phyloP scores from a whole-genome alignment of 2,113 vertebrate genomes.

The Epinephelus lanceolatus region DNA sequence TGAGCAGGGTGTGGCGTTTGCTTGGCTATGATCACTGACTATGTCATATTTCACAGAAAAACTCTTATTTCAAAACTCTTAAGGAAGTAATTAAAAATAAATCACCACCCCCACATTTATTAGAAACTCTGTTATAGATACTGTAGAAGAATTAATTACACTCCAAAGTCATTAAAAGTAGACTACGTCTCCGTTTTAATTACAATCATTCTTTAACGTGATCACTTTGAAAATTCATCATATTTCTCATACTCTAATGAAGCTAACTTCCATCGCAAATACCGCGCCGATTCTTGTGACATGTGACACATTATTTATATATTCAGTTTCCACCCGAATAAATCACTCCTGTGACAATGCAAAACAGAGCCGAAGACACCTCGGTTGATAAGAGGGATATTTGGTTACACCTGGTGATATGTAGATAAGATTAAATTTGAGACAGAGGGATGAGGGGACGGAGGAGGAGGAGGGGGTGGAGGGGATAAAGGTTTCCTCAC shows the following conservation, averaged over 20 bases:
- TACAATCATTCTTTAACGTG: slow-evolving; percentile 73
- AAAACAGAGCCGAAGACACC: slow-evolving; percentile 77
- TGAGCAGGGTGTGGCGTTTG: slow-evolving; percentile 62
- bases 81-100: slow-evolving; percentile 77
- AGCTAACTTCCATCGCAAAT: slow-evolving; percentile 55
- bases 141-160: slow-evolving; percentile 76
- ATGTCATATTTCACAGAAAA: slow-evolving; percentile 79
- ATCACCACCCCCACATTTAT: slow-evolving; percentile 80
- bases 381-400: slow-evolving; percentile 76
- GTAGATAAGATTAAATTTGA: slow-evolving; percentile 84
- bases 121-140: slow-evolving; percentile 74
- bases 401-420: slow-evolving; percentile 83
- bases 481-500: slow-evolving; percentile 60
- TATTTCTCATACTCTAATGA: slow-evolving; percentile 68
- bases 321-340: slow-evolving; percentile 50
- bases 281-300: slow-evolving; percentile 46
- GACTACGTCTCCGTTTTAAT: slow-evolving; percentile 73
- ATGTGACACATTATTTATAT: slow-evolving; percentile 70
- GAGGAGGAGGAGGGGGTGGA: slow-evolving; percentile 26
- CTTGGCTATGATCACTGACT: slow-evolving; percentile 46
- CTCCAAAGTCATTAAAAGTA: slow-evolving; percentile 81
- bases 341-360: slow-evolving; percentile 76
- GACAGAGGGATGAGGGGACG: slow-evolving; percentile 69
- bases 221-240: slow-evolving; percentile 73
- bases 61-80: slow-evolving; percentile 69